Evolutionary conservation across 2,113 vertebrate species (phyloP), one percentile per base, ranked within the genome.

Genomic region (Suricata suricatta): DNA sequence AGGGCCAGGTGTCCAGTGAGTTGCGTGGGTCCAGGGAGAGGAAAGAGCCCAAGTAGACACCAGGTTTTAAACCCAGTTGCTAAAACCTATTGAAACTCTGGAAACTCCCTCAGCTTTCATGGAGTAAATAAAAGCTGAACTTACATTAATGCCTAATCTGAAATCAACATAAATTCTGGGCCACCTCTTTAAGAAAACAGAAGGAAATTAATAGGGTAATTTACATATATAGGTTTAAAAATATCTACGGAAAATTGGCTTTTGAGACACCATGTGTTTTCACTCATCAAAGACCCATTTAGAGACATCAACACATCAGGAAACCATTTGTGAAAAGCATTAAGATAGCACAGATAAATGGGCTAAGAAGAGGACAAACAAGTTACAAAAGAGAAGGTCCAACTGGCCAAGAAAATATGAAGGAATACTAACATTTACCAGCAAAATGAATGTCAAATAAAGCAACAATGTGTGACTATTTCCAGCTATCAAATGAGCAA

Each of bases 201-300:
- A 86, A 92, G 66, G 72, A 64, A 41, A 90, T 71, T 79, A 68
- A 71, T 60, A 94, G 50, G 35, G n/a, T 29, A 33, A 81, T 96
- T 95, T 71, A 92, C 16, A 82, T 69, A 63, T n/a, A 27, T 41
- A 71, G 4, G 41, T 72, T 89, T 90, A 41, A 87, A 92, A 92
- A 95, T 44, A 71, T 44, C 68, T 52, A 16, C 52, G 25, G 47
- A 63, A 88, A 93, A 88, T 11, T 63, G 76, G 63, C 27, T 87
- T 97, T 83, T 84, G 80, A 97, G 76, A 83, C 27, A 54, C 60
- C 90, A 79, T 71, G 47, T 97, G 91, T 93, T 97, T 97, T 93
- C 60, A 94, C 89, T 95, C 93, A 88, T 54, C 72, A 54, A 82
- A 88, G 81, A 81, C 35, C 27, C 79, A 72, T 69, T 91, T 80